phyloP scores from a whole-genome alignment of 1,140 invertebrate genomes.

The Drosophila subpulchrella region DNA sequence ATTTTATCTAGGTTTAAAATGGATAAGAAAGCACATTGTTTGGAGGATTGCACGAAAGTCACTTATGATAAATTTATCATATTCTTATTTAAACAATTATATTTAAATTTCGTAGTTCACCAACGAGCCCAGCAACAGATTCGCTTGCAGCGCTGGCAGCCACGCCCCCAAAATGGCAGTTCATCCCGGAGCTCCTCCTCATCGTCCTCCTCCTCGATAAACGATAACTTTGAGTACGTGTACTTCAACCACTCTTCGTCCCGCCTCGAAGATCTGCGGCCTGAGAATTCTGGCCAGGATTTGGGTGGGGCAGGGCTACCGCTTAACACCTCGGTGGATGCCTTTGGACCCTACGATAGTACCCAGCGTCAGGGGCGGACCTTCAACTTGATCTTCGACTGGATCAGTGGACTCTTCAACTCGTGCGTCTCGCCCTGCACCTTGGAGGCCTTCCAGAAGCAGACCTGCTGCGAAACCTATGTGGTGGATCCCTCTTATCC shows the following conservation, averaged over 20 bases:
- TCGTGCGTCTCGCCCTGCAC: conserved; percentile 72
- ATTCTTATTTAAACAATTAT: background rate
- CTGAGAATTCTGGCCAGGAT: background rate
- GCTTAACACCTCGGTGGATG: conserved; percentile 55
- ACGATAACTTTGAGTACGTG: conserved; percentile 48
- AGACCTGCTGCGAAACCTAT: conserved; percentile 69
- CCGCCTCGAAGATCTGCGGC: conserved; percentile 51
- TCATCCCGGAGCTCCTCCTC: conserved; percentile 3
- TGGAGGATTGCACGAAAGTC: background rate
- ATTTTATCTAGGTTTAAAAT: too few species aligned
- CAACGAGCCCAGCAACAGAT: conserved; percentile 58
- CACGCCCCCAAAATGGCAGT: conserved; percentile 1
- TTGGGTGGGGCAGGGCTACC: background rate
- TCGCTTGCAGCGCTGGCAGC: conserved; percentile 46
- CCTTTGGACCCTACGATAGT: conserved; percentile 55
- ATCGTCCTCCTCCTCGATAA: conserved; percentile 8
- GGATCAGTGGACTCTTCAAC: conserved; percentile 54
- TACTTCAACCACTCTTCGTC: conserved; percentile 47
- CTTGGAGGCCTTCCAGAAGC: conserved; percentile 64
- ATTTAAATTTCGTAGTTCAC: conserved; percentile 23
- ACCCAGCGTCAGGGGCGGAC: conserved; percentile 70
- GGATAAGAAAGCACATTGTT: too few species aligned
- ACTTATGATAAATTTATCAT: background rate
- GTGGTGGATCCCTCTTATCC: conserved; percentile 41
- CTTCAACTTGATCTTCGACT: conserved; percentile 64